Evolutionary conservation across 2,888 invertebrate genomes (phyloP).

Genomic region (Vesta saturnalis): DNA sequence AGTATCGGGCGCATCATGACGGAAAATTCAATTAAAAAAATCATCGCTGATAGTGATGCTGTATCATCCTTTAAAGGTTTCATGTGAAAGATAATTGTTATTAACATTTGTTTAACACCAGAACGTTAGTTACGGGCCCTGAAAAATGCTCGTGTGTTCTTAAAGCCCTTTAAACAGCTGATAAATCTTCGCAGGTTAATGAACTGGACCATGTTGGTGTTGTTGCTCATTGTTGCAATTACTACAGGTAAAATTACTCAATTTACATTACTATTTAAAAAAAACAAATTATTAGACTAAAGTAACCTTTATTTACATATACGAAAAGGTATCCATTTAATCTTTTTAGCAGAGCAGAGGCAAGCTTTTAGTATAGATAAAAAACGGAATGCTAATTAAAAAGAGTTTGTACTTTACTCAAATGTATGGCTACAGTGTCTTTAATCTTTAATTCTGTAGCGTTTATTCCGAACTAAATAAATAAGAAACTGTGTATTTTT

Average conservation of each 20-base stretch:
- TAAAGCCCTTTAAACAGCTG: constrained; percentile 27
- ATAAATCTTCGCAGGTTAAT: constrained; percentile 39
- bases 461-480: no score
- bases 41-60: constrained; percentile 27
- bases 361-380: no score
- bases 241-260: constrained; percentile 30
- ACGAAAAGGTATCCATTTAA: no score
- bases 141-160: constrained; percentile 24
- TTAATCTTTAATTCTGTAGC: no score
- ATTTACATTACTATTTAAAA: no score
- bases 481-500: no score
- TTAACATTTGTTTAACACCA: neutral
- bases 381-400: no score
- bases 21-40: constrained; percentile 26
- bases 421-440: no score
- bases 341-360: no score
- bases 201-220: constrained; percentile 44
- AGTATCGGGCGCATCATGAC: constrained; percentile 48
- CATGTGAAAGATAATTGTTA: constrained; percentile 13
- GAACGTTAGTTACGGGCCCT: constrained; percentile 15
- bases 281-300: no score
- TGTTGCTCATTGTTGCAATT: constrained; percentile 29
- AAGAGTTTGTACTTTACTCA: no score
- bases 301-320: no score
- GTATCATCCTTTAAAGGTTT: constrained; percentile 12